These are phyloP conservation scores for Notoglanidium macrostoma DNA, from an alignment of 2,797 vertebrate genomes.

Conservation along the genomic window DNA sequence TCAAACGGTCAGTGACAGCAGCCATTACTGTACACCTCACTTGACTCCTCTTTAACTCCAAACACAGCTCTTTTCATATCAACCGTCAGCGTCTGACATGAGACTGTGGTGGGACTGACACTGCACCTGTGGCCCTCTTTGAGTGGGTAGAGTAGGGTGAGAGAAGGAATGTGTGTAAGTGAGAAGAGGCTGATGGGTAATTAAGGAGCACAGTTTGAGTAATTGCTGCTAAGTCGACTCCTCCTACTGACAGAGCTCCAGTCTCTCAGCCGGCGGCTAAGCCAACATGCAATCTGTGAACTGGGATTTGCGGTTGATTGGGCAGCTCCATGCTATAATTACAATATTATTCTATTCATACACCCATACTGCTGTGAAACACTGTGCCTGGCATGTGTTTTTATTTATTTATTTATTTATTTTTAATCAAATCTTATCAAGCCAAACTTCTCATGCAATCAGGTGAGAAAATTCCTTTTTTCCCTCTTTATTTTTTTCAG, in stretches of 20 bases:
- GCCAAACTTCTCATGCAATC: not conserved
- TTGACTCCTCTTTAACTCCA: conserved; percentile 25
- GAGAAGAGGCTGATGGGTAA: conserved; percentile 29
- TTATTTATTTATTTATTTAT: no score
- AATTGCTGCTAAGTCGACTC: conserved; percentile 26
- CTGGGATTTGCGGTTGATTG: not conserved
- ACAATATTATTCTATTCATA: conserved; percentile 2
- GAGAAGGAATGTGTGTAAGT: conserved; percentile 36
- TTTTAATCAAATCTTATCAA: not conserved
- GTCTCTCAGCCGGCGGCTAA: not conserved
- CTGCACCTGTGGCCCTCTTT: conserved; percentile 20
- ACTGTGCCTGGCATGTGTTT: not conserved
- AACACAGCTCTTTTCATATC: conserved; percentile 21
- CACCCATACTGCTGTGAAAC: not conserved
- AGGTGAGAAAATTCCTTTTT: not conserved
- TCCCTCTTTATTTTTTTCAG: not conserved
- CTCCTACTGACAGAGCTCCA: conserved; percentile 5
- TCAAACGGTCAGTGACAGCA: conserved; percentile 14
- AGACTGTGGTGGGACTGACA: conserved; percentile 2
- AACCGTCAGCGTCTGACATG: not conserved
- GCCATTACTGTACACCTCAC: conserved; percentile 7
- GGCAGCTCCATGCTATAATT: not conserved
- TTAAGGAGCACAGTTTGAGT: conserved; percentile 23
- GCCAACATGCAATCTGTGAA: not conserved
- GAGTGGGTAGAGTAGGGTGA: conserved; percentile 1